Conservation (phyloP, 2,888 invertebrate species). For the Embidobia sp. region DNA sequence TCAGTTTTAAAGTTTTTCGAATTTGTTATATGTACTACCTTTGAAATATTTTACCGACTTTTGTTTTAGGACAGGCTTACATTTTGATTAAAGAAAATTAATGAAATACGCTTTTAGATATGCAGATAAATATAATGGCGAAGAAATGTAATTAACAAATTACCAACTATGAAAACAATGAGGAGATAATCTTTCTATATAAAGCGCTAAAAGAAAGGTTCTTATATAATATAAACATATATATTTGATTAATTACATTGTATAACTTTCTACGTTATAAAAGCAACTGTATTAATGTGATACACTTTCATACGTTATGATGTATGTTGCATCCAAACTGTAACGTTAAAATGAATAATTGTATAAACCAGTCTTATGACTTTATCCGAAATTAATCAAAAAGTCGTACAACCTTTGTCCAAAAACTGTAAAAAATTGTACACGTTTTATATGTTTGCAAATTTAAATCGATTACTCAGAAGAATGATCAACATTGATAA, state of each 20-base stretch:
- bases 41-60: too few relatives aligned
- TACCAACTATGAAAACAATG: neutral
- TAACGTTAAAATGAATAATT: slow-evolving; percentile 1
- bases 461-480: too few relatives aligned
- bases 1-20: too few relatives aligned
- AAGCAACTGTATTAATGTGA: slow-evolving; percentile 1
- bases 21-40: too few relatives aligned
- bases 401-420: neutral
- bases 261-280: slow-evolving; percentile 37
- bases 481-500: too few relatives aligned
- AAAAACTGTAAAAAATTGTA: too few relatives aligned
- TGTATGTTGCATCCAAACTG: slow-evolving; percentile 11
- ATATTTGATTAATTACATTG: slow-evolving; percentile 24
- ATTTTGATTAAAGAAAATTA: too few relatives aligned
- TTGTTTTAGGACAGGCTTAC: too few relatives aligned
- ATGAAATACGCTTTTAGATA: too few relatives aligned
- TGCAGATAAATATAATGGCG: too few relatives aligned
- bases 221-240: slow-evolving; percentile 22
- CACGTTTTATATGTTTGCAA: too few relatives aligned
- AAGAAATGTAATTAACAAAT: neutral
- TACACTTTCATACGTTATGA: slow-evolving; percentile 17
- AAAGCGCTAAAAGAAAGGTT: neutral
- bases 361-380: slow-evolving; percentile 24
- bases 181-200: neutral
- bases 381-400: neutral